A percentile compares a stretch with the other conserved stretches of the same genome.
phyloP scores from a whole-genome alignment of 1,140 invertebrate genomes.

The Calosoma granatense region DNA sequence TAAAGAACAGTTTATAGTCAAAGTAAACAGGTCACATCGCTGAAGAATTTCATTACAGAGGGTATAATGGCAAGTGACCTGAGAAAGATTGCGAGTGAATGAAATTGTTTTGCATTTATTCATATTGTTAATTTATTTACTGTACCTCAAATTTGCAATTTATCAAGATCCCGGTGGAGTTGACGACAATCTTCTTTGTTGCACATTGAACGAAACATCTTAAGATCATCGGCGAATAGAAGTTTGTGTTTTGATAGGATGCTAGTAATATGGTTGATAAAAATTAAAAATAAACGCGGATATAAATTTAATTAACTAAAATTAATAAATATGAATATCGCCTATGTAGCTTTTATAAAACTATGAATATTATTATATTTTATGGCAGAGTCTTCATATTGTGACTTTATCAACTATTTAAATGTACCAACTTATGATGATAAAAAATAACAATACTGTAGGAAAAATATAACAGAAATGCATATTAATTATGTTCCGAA shows the following conservation, averaged over 20 bases:
- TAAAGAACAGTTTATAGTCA: not conserved
- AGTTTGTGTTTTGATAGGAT: not conserved
- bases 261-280: constrained; percentile 23
- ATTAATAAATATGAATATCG: no score
- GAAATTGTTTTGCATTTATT: not conserved
- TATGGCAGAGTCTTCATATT: no score
- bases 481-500: no score
- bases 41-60: no score
- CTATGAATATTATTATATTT: no score
- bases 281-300: constrained; percentile 26
- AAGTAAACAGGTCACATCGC: not conserved
- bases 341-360: no score
- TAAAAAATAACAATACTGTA: no score
- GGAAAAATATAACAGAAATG: no score
- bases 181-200: not conserved
- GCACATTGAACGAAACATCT: not conserved
- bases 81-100: not conserved
- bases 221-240: not conserved
- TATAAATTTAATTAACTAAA: constrained; percentile 28
- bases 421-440: no score
- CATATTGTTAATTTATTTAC: not conserved
- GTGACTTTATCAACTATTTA: no score
- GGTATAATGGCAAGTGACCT: not conserved
- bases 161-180: not conserved
- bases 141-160: not conserved